A percentile compares a stretch with the other conserved stretches of the same genome.
These are phyloP conservation scores for Unio delphinus DNA, from an alignment of 2,888 invertebrate genomes.

Conservation along the genomic window DNA sequence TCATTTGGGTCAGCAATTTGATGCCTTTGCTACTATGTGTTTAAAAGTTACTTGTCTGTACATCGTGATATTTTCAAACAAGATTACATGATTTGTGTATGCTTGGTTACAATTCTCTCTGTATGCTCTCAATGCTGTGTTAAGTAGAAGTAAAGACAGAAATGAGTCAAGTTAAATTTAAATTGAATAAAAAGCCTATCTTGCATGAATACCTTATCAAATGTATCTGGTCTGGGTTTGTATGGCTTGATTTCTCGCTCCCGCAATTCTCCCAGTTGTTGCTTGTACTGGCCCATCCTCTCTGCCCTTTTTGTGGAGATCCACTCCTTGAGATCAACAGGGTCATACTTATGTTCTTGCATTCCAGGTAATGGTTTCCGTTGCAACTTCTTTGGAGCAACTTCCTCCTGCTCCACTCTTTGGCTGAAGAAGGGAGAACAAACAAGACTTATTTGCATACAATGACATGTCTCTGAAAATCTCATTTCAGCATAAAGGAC, in stretches of 20 bases:
- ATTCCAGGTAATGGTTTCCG: conserved; percentile 4
- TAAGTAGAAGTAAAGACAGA: no score
- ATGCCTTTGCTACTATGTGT: no score
- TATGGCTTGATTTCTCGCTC: conserved; percentile 61
- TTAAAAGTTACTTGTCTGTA: no score
- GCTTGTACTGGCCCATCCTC: conserved; percentile 53
- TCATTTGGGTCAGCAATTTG: no score
- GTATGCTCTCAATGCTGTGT: no score
- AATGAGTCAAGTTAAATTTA: no score
- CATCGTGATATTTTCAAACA: no score
- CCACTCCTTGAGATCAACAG: conserved; percentile 56
- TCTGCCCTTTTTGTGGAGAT: conserved; percentile 56
- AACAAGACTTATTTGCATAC: background rate
- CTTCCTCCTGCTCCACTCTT: conserved; percentile 22
- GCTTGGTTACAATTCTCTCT: no score
- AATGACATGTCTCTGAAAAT: no score
- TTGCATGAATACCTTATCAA: conserved; percentile 18
- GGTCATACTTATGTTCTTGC: conserved; percentile 36
- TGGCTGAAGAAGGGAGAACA: background rate
- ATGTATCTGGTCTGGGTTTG: conserved; percentile 28
- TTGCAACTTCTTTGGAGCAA: conserved; percentile 37
- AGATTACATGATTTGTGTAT: no score
- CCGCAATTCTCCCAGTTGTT: conserved; percentile 44
- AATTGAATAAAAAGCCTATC: no score
- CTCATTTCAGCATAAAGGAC: background rate